These are phyloP conservation scores for Oncorhynchus masou DNA, from an alignment of 2,113 vertebrate genomes.

Conservation along the genomic window DNA sequence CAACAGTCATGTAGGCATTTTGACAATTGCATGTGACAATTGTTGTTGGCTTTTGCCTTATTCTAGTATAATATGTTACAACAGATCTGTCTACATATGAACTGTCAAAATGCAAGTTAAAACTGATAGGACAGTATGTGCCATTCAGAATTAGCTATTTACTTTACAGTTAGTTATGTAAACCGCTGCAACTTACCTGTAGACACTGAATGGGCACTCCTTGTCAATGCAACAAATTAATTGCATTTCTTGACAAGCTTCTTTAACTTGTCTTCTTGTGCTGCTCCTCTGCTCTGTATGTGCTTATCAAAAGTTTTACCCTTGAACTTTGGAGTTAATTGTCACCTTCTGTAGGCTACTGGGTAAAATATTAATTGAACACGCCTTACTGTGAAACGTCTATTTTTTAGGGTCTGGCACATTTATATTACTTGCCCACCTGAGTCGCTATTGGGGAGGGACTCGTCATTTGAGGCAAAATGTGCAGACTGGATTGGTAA, in stretches of 20 bases:
- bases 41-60: too few species aligned
- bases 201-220: constrained; percentile 5
- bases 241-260: constrained; percentile 31
- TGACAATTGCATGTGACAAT: too few species aligned
- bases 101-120: too few species aligned
- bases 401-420: constrained; percentile 72
- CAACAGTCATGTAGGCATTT: too few species aligned
- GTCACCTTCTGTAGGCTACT: constrained; percentile 43
- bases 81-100: too few species aligned
- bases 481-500: constrained; percentile 75
- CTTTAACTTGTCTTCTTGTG: constrained; percentile 29
- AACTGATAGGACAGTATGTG: neutral
- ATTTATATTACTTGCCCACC: constrained; percentile 75
- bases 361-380: constrained; percentile 71
- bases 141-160: neutral
- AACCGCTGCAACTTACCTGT: constrained; percentile 53
- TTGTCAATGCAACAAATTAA: constrained; percentile 25
- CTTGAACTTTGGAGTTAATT: constrained; percentile 78
- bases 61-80: too few species aligned
- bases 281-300: constrained; percentile 20
- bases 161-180: neutral
- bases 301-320: constrained; percentile 53
- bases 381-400: constrained; percentile 57
- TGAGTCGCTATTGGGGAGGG: constrained; percentile 76
- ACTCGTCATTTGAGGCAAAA: constrained; percentile 70